These are phyloP conservation scores for Agrypnus murinus DNA, from an alignment of 2,888 invertebrate genomes.

Conservation along the genomic window DNA sequence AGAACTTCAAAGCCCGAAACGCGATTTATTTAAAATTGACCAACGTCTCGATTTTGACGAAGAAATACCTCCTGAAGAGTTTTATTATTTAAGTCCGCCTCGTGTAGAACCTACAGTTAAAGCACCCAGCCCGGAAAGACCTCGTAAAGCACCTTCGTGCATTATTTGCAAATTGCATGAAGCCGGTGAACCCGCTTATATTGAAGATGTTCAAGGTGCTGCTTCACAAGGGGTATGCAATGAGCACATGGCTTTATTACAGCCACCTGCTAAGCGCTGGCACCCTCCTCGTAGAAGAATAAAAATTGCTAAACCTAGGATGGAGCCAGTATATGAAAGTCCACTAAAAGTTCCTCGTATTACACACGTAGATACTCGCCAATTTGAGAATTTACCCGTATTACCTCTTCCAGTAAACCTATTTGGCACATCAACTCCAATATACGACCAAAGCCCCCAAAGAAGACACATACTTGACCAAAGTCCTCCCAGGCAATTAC, in stretches of 20 bases:
- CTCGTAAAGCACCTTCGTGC: neutral
- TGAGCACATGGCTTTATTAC: no score
- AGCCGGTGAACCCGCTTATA: neutral
- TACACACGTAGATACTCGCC: neutral
- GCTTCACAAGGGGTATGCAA: no score
- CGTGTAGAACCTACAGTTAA: neutral
- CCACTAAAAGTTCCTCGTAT: constrained; percentile 21
- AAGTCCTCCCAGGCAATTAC: neutral
- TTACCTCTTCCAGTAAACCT: constrained; percentile 21
- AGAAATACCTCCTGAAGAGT: constrained; percentile 7
- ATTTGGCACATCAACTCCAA: neutral
- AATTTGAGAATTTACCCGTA: constrained; percentile 15
- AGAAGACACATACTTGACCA: neutral
- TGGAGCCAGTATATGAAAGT: constrained; percentile 27
- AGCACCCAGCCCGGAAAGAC: constrained; percentile 9
- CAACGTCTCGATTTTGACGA: no score
- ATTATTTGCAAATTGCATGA: neutral
- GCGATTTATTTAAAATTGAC: no score
- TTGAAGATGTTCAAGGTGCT: no score
- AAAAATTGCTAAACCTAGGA: neutral
- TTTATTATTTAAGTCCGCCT: constrained; percentile 3
- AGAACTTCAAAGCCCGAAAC: no score
- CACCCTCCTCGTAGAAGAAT: constrained; percentile 17
- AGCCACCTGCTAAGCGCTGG: no score
- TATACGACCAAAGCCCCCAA: no score